Evolutionary conservation across 2,797 vertebrate species (phyloP).

Genomic region (Bryconaethiops microstoma): DNA sequence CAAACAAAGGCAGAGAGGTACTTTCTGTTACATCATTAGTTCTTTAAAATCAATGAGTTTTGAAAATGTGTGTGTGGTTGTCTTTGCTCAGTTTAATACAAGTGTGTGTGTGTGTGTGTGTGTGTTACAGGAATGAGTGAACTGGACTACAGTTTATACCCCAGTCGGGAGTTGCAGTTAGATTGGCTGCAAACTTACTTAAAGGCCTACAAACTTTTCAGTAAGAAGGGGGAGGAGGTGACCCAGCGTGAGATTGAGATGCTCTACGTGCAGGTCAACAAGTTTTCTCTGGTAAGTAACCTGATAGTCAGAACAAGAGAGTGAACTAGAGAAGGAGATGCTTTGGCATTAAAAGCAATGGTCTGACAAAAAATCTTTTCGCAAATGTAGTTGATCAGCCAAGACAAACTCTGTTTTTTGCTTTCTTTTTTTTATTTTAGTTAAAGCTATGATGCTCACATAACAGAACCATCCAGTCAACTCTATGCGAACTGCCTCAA

Average conservation of each 20-base stretch:
- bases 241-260: conserved; percentile 84
- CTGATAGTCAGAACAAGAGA: neutral
- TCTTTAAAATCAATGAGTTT: neutral
- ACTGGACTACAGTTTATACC: conserved; percentile 87
- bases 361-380: neutral
- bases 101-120: neutral
- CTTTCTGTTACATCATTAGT: no score
- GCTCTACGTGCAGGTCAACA: conserved; percentile 95
- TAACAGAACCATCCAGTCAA: neutral
- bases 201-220: conserved; percentile 85
- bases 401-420: neutral
- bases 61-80: neutral
- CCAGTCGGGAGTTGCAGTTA: conserved; percentile 85
- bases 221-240: conserved; percentile 73
- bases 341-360: neutral
- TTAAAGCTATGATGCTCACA: neutral
- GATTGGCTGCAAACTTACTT: conserved; percentile 91
- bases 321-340: neutral
- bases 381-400: neutral
- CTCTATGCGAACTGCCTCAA: no score
- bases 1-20: no score
- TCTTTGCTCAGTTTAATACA: neutral
- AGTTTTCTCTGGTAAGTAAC: conserved; percentile 92
- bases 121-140: conserved; percentile 85
- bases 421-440: no score